Percentiles rank a stretch among this genome's conserved stretches.
phyloP scores from a whole-genome alignment of 2,888 invertebrate genomes.

The Cryptocephalus moraei region DNA sequence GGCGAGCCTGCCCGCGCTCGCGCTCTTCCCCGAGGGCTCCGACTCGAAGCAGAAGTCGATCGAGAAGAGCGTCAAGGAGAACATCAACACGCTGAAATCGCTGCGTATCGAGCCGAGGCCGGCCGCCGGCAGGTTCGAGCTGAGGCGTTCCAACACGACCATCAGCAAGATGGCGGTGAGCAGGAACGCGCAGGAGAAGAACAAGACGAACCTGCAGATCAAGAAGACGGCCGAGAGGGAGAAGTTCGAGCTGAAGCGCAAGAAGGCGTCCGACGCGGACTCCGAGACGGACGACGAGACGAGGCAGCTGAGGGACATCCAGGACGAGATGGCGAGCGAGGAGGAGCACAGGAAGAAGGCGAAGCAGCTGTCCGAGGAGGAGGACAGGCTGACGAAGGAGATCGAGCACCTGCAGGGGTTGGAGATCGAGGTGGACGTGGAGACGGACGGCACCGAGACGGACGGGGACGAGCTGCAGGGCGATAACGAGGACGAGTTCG shows the following conservation, averaged over 20 bases:
- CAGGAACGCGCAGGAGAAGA: slow-evolving; percentile 20
- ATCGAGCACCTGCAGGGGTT: slow-evolving; percentile 64
- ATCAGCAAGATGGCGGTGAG: slow-evolving; percentile 26
- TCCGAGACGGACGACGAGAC: slow-evolving; percentile 50
- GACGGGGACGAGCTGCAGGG: slow-evolving; percentile 56
- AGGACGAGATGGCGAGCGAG: slow-evolving; percentile 41
- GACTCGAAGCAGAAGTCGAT: slow-evolving; percentile 24
- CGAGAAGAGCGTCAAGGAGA: slow-evolving; percentile 34
- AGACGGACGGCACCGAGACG: slow-evolving; percentile 71
- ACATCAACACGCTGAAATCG: slow-evolving; percentile 32
- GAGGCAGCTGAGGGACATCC: slow-evolving; percentile 29
- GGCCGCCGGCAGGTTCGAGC: slow-evolving; percentile 14
- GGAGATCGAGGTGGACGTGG: slow-evolving; percentile 68
- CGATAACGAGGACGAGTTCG: slow-evolving; percentile 30
- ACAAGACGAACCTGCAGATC: slow-evolving; percentile 24
- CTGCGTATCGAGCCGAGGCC: slow-evolving; percentile 18
- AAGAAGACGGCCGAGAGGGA: slow-evolving; percentile 18
- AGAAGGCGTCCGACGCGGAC: slow-evolving; percentile 44
- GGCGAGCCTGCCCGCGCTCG: slow-evolving; percentile 68
- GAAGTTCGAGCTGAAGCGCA: slow-evolving; percentile 9
- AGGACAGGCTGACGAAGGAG: slow-evolving; percentile 64
- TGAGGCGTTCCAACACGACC: slow-evolving; percentile 33
- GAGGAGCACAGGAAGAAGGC: slow-evolving; percentile 61
- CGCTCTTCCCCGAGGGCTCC: slow-evolving; percentile 32
- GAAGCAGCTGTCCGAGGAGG: slow-evolving; percentile 58